Percentiles rank a stretch among this genome's conserved stretches.
These are phyloP conservation scores for Acrocera orbiculus DNA, from an alignment of 2,888 invertebrate genomes.

Conservation along the genomic window DNA sequence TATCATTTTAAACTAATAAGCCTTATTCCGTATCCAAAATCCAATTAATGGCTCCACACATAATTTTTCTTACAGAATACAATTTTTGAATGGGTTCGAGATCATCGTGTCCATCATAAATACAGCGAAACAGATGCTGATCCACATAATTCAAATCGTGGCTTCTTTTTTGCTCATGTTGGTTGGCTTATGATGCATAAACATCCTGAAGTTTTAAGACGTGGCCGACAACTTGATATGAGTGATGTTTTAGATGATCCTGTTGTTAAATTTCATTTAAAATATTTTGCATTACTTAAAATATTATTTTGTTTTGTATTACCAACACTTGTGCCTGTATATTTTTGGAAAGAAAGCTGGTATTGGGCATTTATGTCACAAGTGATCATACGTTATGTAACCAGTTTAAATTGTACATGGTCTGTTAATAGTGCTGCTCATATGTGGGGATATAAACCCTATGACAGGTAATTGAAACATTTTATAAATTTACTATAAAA, in stretches of 20 bases:
- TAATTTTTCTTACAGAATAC: constrained; percentile 46
- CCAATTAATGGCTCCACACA: too few species aligned
- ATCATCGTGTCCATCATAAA: constrained; percentile 65
- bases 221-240: constrained; percentile 67
- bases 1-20: too few species aligned
- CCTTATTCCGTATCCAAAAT: too few species aligned
- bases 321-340: constrained; percentile 51
- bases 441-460: constrained; percentile 53
- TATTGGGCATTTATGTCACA: constrained; percentile 46
- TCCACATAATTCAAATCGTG: constrained; percentile 63
- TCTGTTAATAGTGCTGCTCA: constrained; percentile 80
- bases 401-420: constrained; percentile 73
- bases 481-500: too few species aligned
- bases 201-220: constrained; percentile 63
- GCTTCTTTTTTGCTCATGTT: constrained; percentile 83
- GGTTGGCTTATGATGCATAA: constrained; percentile 86
- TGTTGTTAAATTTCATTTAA: constrained; percentile 58
- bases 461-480: constrained; percentile 57
- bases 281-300: constrained; percentile 50
- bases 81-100: constrained; percentile 72
- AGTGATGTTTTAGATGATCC: constrained; percentile 63
- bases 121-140: constrained; percentile 71
- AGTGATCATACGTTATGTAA: constrained; percentile 50
- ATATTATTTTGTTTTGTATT: constrained; percentile 49
- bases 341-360: constrained; percentile 52